Conservation (phyloP, 2,888 invertebrate genomes). For the Agonopterix arenella region DNA sequence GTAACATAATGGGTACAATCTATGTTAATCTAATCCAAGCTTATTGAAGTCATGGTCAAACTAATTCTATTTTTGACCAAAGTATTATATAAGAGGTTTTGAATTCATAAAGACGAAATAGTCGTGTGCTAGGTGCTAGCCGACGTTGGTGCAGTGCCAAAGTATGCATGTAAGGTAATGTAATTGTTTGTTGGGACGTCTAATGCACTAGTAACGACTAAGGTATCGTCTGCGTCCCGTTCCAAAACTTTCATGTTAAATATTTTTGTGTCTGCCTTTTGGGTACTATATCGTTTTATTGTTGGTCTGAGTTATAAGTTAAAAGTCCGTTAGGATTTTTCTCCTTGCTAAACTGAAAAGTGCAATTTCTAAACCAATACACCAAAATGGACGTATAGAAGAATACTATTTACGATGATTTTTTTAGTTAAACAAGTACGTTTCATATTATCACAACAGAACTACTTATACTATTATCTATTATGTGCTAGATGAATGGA, state of each 20-base stretch:
- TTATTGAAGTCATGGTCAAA: too few relatives aligned
- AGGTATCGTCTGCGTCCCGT: slow-evolving; percentile 27
- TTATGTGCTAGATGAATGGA: too few relatives aligned
- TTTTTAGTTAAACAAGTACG: too few relatives aligned
- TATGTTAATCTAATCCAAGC: too few relatives aligned
- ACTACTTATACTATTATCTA: too few relatives aligned
- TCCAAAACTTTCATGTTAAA: slow-evolving; percentile 11
- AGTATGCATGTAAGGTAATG: slow-evolving; percentile 52
- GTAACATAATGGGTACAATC: slow-evolving; percentile 32
- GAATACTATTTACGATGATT: too few relatives aligned
- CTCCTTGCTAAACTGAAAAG: background rate
- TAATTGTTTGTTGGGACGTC: slow-evolving; percentile 53
- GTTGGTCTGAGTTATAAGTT: too few relatives aligned
- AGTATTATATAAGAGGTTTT: too few relatives aligned
- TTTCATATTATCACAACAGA: too few relatives aligned
- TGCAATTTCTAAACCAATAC: too few relatives aligned
- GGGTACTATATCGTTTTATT: background rate
- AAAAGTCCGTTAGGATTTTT: too few relatives aligned
- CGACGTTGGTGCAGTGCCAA: slow-evolving; percentile 63
- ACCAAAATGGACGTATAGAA: too few relatives aligned
- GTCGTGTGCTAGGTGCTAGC: slow-evolving; percentile 36
- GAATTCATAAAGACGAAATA: slow-evolving; percentile 25
- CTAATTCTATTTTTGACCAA: background rate
- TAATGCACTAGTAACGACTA: slow-evolving; percentile 52
- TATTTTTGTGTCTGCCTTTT: background rate